These are phyloP conservation scores for Diachrysia chrysitis DNA, from an alignment of 2,888 invertebrate species.

Conservation along the genomic window DNA sequence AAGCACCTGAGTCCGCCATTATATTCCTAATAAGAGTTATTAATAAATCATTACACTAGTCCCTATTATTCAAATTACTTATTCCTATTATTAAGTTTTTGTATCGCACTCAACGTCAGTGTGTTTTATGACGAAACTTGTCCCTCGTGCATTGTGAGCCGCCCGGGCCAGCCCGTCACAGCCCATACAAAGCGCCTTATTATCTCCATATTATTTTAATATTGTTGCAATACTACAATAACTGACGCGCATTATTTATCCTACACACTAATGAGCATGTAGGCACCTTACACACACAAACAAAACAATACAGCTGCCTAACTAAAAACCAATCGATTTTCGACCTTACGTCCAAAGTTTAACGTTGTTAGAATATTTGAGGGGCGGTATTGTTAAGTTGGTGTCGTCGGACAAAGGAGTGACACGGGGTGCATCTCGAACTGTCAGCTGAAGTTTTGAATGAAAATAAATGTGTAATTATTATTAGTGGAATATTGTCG, in stretches of 20 bases:
- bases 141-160: conserved; percentile 34
- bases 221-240: conserved; percentile 84
- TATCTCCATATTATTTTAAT: conserved; percentile 86
- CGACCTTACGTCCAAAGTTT: conserved; percentile 54
- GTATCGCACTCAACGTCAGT: conserved; percentile 16
- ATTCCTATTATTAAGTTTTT: conserved; percentile 30
- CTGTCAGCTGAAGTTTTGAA: conserved; percentile 82
- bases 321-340: conserved; percentile 49
- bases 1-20: neutral
- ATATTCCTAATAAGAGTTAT: neutral
- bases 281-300: conserved; percentile 77
- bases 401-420: conserved; percentile 73
- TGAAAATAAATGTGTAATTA: conserved; percentile 86
- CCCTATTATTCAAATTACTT: conserved; percentile 30
- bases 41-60: conserved; percentile 19
- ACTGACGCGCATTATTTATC: conserved; percentile 76
- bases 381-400: conserved; percentile 50
- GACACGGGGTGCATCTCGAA: conserved; percentile 84
- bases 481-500: conserved; percentile 76
- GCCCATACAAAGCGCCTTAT: conserved; percentile 78
- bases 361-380: conserved; percentile 23
- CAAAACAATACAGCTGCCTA: conserved; percentile 38
- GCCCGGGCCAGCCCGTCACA: conserved; percentile 31
- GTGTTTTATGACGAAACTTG: conserved; percentile 19
- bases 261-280: conserved; percentile 87